Percentiles rank a stretch among this genome's conserved stretches.
Evolutionary conservation across 2,797 vertebrate species (phyloP).

Genomic region (Onychomys leucogaster): DNA sequence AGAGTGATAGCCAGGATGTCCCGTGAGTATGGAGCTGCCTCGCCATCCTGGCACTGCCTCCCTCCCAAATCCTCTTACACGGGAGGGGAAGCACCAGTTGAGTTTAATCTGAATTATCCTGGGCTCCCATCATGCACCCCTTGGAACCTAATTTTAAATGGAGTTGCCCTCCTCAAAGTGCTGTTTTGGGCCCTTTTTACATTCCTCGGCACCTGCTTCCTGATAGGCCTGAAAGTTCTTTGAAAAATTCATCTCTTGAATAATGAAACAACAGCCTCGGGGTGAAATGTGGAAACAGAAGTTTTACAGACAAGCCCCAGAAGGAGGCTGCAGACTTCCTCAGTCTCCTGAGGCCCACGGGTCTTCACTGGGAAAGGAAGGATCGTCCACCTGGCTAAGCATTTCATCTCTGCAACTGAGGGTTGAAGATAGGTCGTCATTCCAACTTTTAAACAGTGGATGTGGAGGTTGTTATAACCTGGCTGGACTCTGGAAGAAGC

Average conservation of each 20-base stretch:
- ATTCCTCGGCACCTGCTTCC: background rate
- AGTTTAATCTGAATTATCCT: background rate
- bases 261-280: background rate
- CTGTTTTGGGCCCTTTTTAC: background rate
- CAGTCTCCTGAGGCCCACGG: background rate
- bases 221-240: background rate
- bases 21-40: background rate
- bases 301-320: background rate
- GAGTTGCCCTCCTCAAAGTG: background rate
- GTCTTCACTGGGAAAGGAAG: background rate
- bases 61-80: background rate
- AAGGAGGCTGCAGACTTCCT: background rate
- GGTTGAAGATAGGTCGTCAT: background rate
- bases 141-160: background rate
- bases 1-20: background rate
- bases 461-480: background rate
- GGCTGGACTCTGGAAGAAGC: background rate
- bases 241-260: conserved; percentile 32
- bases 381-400: background rate
- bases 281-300: background rate
- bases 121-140: background rate
- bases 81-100: background rate
- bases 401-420: background rate
- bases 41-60: background rate
- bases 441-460: background rate